Percentiles rank a stretch among this genome's conserved stretches.
phyloP scores from a whole-genome alignment of 2,113 vertebrate genomes.

The Emydocephalus ijimae region DNA sequence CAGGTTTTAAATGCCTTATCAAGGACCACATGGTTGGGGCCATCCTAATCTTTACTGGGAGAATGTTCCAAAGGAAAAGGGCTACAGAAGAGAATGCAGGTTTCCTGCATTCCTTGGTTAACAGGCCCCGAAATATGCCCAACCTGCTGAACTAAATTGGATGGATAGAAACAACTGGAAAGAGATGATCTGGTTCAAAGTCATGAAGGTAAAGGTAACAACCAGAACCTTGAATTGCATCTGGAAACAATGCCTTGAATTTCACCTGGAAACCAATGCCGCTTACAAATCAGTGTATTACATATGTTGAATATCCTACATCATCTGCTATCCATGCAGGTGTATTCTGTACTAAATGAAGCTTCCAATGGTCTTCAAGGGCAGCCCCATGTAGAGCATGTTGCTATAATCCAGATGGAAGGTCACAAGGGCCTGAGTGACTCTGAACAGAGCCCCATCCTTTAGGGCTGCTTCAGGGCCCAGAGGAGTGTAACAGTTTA shows the following conservation, averaged over 20 bases:
- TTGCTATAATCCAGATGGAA: not conserved
- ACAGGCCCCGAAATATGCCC: not conserved
- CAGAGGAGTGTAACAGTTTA: not conserved
- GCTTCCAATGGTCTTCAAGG: not conserved
- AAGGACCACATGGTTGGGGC: not conserved
- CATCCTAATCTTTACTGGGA: not conserved
- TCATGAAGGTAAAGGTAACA: not conserved
- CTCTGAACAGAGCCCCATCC: not conserved
- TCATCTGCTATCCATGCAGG: not conserved
- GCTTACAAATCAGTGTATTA: not conserved
- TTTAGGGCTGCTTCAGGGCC: not conserved
- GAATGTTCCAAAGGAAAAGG: not conserved
- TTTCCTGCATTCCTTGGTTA: not conserved
- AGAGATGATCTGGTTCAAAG: not conserved
- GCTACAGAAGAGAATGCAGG: not conserved
- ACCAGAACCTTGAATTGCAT: not conserved
- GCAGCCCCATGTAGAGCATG: not conserved
- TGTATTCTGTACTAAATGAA: not conserved
- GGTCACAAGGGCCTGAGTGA: not conserved
- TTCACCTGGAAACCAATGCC: not conserved
- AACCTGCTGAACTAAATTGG: not conserved
- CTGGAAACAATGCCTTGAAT: not conserved
- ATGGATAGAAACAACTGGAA: not conserved
- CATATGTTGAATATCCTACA: not conserved
- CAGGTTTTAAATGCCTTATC: not conserved